Conservation (phyloP, 2,797 vertebrate species). For the Betta splendens region DNA sequence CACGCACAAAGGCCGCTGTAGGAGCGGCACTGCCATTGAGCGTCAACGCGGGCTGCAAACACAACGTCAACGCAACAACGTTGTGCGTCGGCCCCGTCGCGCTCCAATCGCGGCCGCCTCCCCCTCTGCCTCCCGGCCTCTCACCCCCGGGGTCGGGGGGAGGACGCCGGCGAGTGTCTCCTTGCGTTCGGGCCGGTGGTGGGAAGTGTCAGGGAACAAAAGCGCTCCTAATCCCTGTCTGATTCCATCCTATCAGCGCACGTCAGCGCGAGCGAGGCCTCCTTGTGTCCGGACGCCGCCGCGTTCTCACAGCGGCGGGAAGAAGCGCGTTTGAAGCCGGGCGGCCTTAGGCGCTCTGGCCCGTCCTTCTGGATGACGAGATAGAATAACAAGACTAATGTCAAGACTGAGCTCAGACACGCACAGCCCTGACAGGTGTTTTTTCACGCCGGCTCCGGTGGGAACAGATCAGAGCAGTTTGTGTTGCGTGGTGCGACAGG, state of each 20-base stretch:
- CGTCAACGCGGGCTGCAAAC: conserved; percentile 79
- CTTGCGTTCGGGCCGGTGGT: conserved; percentile 80
- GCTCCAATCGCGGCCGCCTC: conserved; percentile 15
- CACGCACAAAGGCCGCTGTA: conserved; percentile 83
- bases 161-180: conserved; percentile 74
- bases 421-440: conserved; percentile 79
- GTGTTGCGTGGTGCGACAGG: conserved; percentile 62
- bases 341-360: conserved; percentile 81
- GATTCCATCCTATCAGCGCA: conserved; percentile 83
- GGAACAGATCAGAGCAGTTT: conserved; percentile 78
- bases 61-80: no score
- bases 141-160: conserved; percentile 71
- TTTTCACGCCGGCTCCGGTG: conserved; percentile 76
- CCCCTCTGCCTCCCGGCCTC: conserved; percentile 47
- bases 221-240: conserved; percentile 85
- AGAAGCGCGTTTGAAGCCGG: conserved; percentile 82
- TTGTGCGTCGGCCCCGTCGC: no score
- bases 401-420: conserved; percentile 81
- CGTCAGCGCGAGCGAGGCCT: conserved; percentile 84
- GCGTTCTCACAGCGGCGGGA: conserved; percentile 78
- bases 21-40: conserved; percentile 83
- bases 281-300: conserved; percentile 76
- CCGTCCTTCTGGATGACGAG: conserved; percentile 81
- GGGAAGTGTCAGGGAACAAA: conserved; percentile 85
- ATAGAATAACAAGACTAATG: conserved; percentile 84